Evolutionary conservation across 1,140 invertebrate species (phyloP).

Genomic region (Heliconius melpomene): DNA sequence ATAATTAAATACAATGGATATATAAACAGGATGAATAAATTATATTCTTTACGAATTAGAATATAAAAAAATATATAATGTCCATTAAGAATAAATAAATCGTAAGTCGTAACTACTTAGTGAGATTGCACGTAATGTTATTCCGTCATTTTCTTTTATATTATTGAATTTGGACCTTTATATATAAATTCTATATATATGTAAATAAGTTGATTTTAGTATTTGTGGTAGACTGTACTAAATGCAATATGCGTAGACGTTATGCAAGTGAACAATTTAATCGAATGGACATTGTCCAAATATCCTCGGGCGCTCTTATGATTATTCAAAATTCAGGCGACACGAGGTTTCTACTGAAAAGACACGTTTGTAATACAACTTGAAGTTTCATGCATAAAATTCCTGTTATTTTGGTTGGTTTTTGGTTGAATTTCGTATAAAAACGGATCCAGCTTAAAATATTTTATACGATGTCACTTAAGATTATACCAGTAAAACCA

Average conservation of each 20-base stretch:
- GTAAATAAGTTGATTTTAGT: constrained; percentile 5
- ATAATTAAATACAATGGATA: too few relatives aligned
- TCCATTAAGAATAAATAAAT: not conserved
- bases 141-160: not conserved
- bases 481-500: not conserved
- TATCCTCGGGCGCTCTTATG: constrained; percentile 51
- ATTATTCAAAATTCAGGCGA: constrained; percentile 63
- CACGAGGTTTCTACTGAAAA: constrained; percentile 16
- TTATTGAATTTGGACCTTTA: not conserved
- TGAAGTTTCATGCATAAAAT: constrained; percentile 15
- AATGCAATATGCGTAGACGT: constrained; percentile 35
- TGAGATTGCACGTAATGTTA: not conserved
- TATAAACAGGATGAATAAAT: too few relatives aligned
- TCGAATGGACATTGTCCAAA: constrained; percentile 59
- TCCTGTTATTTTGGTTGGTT: not conserved
- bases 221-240: not conserved
- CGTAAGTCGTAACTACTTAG: not conserved
- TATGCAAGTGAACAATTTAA: constrained; percentile 59
- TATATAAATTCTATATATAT: not conserved
- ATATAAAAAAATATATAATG: too few relatives aligned
- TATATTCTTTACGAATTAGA: too few relatives aligned
- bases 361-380: constrained; percentile 12
- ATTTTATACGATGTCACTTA: not conserved
- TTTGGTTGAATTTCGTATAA: not conserved
- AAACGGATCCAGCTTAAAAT: not conserved